These are phyloP conservation scores for Amblyjoppa fuscipennis DNA, from an alignment of 2,888 invertebrate species.

Conservation along the genomic window DNA sequence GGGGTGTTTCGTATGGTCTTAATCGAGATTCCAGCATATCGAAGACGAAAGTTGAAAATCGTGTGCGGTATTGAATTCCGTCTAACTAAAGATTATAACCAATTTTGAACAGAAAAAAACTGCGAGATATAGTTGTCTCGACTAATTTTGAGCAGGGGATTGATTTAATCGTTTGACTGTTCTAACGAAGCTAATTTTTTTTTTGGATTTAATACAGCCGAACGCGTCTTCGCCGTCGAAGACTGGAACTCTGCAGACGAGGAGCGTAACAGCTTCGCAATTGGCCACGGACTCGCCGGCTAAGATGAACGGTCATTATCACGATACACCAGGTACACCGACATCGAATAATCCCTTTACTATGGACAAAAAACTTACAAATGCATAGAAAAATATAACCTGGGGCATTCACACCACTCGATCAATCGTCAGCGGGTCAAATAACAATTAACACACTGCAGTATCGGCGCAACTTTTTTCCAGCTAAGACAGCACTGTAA, in stretches of 20 bases:
- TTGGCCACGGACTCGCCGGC: constrained; percentile 96
- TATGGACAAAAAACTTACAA: background rate
- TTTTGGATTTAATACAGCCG: constrained; percentile 81
- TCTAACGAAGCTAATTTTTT: constrained; percentile 1
- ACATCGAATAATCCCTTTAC: background rate
- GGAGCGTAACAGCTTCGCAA: constrained; percentile 96
- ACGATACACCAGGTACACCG: constrained; percentile 86
- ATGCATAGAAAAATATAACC: background rate
- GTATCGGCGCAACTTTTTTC: background rate
- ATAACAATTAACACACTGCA: background rate
- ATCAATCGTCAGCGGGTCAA: background rate
- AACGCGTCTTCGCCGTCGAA: constrained; percentile 88
- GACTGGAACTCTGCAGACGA: constrained; percentile 94
- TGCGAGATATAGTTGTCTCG: background rate
- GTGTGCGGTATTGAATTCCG: no score
- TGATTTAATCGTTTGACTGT: background rate
- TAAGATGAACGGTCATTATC: constrained; percentile 92
- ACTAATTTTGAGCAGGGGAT: background rate
- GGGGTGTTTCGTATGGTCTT: background rate
- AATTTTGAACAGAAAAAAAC: background rate
- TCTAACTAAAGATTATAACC: no score
- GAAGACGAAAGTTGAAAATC: background rate
- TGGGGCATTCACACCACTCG: background rate
- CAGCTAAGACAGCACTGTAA: background rate
- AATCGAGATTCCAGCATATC: background rate